Conservation (phyloP, 2,113 vertebrate species). For the Tachysurus vachellii region DNA sequence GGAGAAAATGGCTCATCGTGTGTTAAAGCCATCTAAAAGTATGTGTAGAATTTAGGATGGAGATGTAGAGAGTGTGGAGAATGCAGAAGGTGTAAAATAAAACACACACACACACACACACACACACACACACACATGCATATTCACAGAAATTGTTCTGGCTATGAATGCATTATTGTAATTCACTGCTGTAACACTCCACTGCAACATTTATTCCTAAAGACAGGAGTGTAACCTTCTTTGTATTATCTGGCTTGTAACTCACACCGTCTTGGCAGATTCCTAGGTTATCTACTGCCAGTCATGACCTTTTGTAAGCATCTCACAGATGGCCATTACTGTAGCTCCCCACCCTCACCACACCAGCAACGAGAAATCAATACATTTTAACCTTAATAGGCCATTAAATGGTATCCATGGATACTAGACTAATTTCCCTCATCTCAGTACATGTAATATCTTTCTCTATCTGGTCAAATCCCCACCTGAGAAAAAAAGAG, state of each 20-base stretch:
- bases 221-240: not conserved
- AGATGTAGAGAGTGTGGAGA: not conserved
- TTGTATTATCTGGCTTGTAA: constrained; percentile 42
- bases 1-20: not conserved
- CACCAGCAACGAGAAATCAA: constrained; percentile 48
- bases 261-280: constrained; percentile 28
- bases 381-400: constrained; percentile 58
- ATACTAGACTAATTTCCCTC: constrained; percentile 51
- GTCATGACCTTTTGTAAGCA: constrained; percentile 43
- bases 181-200: not conserved
- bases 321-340: constrained; percentile 57
- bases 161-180: constrained; percentile 4
- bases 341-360: constrained; percentile 41
- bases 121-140: constrained; percentile 17
- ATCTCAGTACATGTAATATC: constrained; percentile 32
- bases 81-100: not conserved
- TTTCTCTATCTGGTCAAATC: constrained; percentile 41
- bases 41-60: not conserved
- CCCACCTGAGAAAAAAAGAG: constrained; percentile 7
- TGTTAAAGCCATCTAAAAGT: not conserved
- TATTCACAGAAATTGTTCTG: constrained; percentile 15
- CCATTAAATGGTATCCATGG: constrained; percentile 59
- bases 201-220: not conserved
- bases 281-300: constrained; percentile 48
- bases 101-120: not conserved